These are phyloP conservation scores for Cotesia typhae DNA, from an alignment of 1,140 invertebrate genomes.

Conservation along the genomic window DNA sequence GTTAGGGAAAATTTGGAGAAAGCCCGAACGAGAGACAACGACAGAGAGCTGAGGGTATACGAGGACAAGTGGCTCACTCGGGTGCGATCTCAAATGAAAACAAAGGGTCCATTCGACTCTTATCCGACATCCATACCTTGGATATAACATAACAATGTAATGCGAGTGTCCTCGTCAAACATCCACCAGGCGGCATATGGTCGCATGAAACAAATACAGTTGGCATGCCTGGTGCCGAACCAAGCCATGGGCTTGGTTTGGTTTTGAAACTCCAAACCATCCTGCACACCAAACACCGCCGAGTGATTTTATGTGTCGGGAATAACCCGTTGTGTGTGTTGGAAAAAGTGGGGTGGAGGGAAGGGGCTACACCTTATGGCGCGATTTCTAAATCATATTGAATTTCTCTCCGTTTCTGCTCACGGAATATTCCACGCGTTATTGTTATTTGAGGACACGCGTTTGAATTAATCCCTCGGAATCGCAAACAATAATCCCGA, in stretches of 20 bases:
- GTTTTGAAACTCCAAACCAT: too few relatives aligned
- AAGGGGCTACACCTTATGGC: slow-evolving; percentile 35
- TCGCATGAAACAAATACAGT: slow-evolving; percentile 38
- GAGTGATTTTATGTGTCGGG: not conserved
- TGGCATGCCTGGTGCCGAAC: too few relatives aligned
- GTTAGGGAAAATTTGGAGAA: too few relatives aligned
- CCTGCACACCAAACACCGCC: not conserved
- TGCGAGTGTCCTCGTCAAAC: slow-evolving; percentile 7
- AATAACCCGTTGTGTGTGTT: not conserved
- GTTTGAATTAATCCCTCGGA: slow-evolving; percentile 32
- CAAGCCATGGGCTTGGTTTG: too few relatives aligned
- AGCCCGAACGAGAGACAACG: too few relatives aligned
- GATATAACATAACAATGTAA: slow-evolving; percentile 3
- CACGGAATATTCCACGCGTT: slow-evolving; percentile 24
- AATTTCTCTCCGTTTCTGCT: slow-evolving; percentile 25
- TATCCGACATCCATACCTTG: too few relatives aligned
- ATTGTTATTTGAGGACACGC: slow-evolving; percentile 26
- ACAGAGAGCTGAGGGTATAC: too few relatives aligned
- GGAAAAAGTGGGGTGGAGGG: not conserved
- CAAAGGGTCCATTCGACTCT: slow-evolving; percentile 45
- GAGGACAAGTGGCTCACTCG: too few relatives aligned
- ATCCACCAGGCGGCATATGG: slow-evolving; percentile 47
- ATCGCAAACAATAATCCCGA: slow-evolving; percentile 26
- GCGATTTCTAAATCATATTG: slow-evolving; percentile 40
- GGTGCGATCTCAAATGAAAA: slow-evolving; percentile 49